A percentile compares a stretch with the other conserved stretches of the same genome.
phyloP scores from a whole-genome alignment of 2,113 vertebrate genomes.

The Athene noctua region DNA sequence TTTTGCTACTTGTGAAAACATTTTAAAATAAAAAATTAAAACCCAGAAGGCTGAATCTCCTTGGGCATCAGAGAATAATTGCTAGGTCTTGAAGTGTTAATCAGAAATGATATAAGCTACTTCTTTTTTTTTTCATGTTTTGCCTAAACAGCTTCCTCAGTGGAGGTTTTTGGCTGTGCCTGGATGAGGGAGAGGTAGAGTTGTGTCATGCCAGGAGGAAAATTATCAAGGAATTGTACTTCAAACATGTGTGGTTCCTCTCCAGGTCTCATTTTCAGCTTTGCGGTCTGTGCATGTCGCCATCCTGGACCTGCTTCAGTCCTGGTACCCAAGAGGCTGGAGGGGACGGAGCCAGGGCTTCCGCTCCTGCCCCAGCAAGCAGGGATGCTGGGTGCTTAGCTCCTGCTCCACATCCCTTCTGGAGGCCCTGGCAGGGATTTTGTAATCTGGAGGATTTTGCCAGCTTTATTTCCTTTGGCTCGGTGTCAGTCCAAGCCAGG shows the following conservation, averaged over 20 bases:
- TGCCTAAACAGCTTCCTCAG: neutral
- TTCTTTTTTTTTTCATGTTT: neutral
- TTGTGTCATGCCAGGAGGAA: neutral
- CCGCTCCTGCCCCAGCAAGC: fast-evolving
- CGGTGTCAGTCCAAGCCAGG: neutral
- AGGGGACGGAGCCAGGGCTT: neutral
- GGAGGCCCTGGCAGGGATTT: neutral
- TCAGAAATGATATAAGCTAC: neutral
- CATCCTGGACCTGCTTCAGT: neutral
- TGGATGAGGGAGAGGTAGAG: neutral
- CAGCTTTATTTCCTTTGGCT: constrained; percentile 2
- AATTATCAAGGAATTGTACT: neutral
- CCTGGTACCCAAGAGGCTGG: neutral
- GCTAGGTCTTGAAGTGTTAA: neutral
- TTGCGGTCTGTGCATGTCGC: neutral
- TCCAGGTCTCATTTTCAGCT: neutral
- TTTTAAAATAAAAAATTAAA: constrained; percentile 40
- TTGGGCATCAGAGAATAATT: neutral
- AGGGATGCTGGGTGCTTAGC: neutral
- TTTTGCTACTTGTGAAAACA: constrained; percentile 7
- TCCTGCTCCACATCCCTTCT: neutral
- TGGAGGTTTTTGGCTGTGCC: neutral
- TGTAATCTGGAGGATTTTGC: neutral
- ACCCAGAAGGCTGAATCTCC: neutral
- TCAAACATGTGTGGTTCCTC: neutral